Percentiles rank a stretch among this genome's conserved stretches.
Conservation (phyloP, 2,888 invertebrate species). For the Coenonympha arcania region DNA sequence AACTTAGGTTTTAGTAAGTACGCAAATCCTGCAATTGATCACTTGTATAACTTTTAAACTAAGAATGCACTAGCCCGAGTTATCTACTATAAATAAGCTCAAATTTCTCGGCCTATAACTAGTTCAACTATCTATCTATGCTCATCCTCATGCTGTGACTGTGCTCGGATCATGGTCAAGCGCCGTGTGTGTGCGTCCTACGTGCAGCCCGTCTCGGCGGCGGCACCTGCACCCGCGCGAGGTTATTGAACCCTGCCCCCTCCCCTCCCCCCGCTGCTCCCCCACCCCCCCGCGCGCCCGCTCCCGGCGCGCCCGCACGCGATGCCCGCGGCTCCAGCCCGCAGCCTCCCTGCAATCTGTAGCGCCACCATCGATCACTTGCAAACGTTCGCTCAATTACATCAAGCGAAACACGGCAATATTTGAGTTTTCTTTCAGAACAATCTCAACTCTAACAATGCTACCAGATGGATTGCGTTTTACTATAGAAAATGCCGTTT, state of each 20-base stretch:
- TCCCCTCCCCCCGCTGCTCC: background rate
- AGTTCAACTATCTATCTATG: too few species aligned
- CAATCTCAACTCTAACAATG: too few species aligned
- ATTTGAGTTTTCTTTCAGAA: too few species aligned
- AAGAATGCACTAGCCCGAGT: too few species aligned
- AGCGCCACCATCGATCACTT: background rate
- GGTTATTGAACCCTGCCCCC: background rate
- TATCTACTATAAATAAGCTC: too few species aligned
- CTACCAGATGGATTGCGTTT: too few species aligned
- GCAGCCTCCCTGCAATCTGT: background rate
- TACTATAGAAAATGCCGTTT: too few species aligned
- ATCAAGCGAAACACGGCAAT: too few species aligned
- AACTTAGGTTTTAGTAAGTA: too few species aligned
- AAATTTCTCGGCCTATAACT: too few species aligned
- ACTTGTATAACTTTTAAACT: too few species aligned
- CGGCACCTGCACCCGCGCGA: background rate
- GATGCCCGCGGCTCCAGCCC: background rate
- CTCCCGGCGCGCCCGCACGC: background rate
- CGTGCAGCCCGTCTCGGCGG: background rate
- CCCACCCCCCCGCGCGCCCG: background rate
- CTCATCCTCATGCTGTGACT: background rate
- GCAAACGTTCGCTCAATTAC: background rate
- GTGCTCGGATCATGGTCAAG: background rate
- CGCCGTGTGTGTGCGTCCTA: background rate
- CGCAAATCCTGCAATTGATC: too few species aligned